Evolutionary conservation across 2,888 invertebrate species (phyloP), one percentile per base, ranked within the genome.

Genomic region (Aporophyla nigra): DNA sequence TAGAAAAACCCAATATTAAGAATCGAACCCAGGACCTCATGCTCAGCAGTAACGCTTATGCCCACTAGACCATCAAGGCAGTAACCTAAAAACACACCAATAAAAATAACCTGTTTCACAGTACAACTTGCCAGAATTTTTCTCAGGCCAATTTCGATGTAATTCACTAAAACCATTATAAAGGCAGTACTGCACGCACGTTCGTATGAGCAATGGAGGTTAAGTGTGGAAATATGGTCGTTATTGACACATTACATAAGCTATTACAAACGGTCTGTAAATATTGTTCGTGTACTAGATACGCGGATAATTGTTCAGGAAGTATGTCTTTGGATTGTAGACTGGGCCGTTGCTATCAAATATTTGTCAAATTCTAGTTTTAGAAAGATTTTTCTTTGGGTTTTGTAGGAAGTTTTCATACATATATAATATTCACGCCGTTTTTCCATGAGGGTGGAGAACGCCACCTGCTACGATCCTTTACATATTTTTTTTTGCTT

Each of bases 271-370:
- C 54, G 54, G 33, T 73, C 46, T 53, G 43, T 73, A 69, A 71
- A 74, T 49, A 76, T 21, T 51, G 46, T 70, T 63, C 19, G 49
- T 72, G 69, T 61, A 33, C 62, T n/a, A 73, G 46, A n/a, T 58
- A 51, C 49, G 66, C 19, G 54, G 40, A 54, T 79, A 58, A 80
- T 74, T 81, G 61, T 56, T 56, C 51, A 67, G 79, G 54, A 69
- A 79, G 59, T 81, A 6, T 49, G 66, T n/a, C 12, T 73, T 59
- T 24, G 59, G 33, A 61, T 9, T 74, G 54, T n/a, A 27, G 46
- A 53, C 68, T 68, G 43, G 46, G 24, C 0, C 58, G 14, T 19
- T 53, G 19, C 54, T 54, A 19, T 54, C 5, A 62, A 63, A 69
- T 68, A 49, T 33, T 61, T 56, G 27, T n/a, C 5, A 7, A 33